phyloP scores from a whole-genome alignment of 2,113 vertebrate species.

The Tauraco erythrolophus region DNA sequence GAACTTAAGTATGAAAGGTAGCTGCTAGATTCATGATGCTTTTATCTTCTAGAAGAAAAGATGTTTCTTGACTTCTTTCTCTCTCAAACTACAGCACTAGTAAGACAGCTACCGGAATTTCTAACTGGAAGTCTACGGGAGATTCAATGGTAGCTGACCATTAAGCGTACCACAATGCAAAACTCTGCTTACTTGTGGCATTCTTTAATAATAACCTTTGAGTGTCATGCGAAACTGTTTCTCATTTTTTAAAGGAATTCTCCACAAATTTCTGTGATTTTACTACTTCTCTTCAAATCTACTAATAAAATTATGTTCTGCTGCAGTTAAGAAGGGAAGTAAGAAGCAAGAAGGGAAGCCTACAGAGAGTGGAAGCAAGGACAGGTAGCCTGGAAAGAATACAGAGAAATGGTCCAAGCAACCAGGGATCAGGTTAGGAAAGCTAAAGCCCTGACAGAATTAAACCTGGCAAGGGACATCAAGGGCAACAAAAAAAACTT shows the following conservation, averaged over 20 bases:
- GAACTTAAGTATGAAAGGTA: background rate
- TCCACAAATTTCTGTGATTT: background rate
- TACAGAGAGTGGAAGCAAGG: too few relatives aligned
- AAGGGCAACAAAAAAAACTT: too few relatives aligned
- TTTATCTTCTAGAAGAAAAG: background rate
- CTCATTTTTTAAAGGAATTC: background rate
- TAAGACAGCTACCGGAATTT: accelerated
- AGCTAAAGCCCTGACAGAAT: too few relatives aligned
- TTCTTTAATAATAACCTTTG: background rate
- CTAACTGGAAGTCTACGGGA: background rate
- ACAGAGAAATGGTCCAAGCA: too few relatives aligned
- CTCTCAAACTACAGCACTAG: background rate
- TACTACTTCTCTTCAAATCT: background rate
- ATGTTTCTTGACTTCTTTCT: background rate
- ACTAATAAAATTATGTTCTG: background rate
- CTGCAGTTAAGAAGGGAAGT: background rate
- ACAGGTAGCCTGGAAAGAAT: too few relatives aligned
- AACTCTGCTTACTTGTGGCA: background rate
- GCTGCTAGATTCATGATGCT: background rate
- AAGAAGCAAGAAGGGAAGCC: too few relatives aligned
- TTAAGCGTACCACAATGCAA: background rate
- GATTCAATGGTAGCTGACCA: background rate
- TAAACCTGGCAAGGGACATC: too few relatives aligned
- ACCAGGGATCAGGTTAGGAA: too few relatives aligned
- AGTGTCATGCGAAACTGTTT: background rate